Evolutionary conservation across 2,888 invertebrate species (phyloP).

Genomic region (Pseudolycoriella hygida): DNA sequence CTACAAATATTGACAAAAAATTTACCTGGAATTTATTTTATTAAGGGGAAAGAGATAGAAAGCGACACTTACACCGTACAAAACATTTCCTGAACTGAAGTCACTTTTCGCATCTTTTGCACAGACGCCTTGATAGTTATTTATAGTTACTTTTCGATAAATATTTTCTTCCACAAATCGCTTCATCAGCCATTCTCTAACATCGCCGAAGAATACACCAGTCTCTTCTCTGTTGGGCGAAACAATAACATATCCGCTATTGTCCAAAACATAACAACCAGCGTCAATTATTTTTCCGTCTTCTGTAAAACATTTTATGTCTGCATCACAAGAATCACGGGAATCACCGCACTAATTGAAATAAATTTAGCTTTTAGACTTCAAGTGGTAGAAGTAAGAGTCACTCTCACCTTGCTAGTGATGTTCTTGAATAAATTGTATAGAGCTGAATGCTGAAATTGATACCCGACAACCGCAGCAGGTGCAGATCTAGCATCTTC

Average conservation of each 20-base stretch:
- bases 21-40: neutral
- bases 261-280: constrained; percentile 74
- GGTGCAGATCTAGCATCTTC: constrained; percentile 42
- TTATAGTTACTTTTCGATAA: constrained; percentile 53
- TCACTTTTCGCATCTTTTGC: constrained; percentile 44
- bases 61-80: constrained; percentile 38
- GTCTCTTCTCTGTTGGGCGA: constrained; percentile 53
- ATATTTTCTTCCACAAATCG: constrained; percentile 55
- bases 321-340: constrained; percentile 19
- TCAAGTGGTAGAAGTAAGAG: too few species aligned
- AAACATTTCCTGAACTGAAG: constrained; percentile 38
- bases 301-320: constrained; percentile 41
- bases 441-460: constrained; percentile 63
- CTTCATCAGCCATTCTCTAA: constrained; percentile 61
- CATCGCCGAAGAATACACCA: constrained; percentile 75
- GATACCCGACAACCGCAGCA: constrained; percentile 55
- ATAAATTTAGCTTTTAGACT: neutral
- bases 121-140: constrained; percentile 83
- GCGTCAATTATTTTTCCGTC: constrained; percentile 26
- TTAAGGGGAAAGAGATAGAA: constrained; percentile 2
- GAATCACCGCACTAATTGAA: constrained; percentile 12
- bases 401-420: constrained; percentile 50
- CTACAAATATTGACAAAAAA: constrained; percentile 22
- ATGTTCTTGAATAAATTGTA: constrained; percentile 62
- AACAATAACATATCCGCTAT: constrained; percentile 74